Evolutionary conservation across 2,888 invertebrate genomes (phyloP).

Genomic region (Lithophane semibrunnea): DNA sequence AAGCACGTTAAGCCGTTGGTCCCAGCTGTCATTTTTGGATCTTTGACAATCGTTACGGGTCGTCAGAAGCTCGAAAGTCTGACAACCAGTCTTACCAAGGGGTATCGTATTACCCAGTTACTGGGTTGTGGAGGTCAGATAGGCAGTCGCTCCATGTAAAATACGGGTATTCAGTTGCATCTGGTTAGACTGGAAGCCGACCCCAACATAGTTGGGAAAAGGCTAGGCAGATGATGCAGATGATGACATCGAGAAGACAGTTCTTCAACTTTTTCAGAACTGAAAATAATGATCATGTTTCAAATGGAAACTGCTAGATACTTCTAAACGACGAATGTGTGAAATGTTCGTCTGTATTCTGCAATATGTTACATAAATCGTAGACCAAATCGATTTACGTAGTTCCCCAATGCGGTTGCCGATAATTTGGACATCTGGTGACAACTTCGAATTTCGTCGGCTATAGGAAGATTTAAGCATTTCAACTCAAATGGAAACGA

Average conservation of each 20-base stretch:
- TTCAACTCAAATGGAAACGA: background rate
- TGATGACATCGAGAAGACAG: background rate
- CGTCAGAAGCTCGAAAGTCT: too few species aligned
- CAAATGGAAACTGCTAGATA: background rate
- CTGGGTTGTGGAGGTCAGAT: too few species aligned
- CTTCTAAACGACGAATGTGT: background rate
- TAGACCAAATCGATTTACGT: constrained; percentile 6
- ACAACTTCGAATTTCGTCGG: background rate
- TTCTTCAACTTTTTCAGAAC: background rate
- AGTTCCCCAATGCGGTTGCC: background rate
- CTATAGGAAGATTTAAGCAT: background rate
- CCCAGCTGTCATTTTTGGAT: too few species aligned
- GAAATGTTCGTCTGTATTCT: background rate
- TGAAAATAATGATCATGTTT: background rate
- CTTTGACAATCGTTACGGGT: too few species aligned
- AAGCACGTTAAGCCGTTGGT: too few species aligned
- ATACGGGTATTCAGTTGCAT: too few species aligned
- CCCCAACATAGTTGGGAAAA: too few species aligned
- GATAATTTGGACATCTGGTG: constrained; percentile 29
- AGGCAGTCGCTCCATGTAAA: too few species aligned
- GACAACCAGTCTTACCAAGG: too few species aligned
- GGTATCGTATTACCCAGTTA: too few species aligned
- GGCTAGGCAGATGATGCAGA: too few species aligned
- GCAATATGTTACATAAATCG: background rate
- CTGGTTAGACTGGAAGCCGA: too few species aligned